Evolutionary conservation across 2,797 vertebrate species (phyloP), one percentile per base, ranked within the genome.

Genomic region (Phoeniculus purpureus): DNA sequence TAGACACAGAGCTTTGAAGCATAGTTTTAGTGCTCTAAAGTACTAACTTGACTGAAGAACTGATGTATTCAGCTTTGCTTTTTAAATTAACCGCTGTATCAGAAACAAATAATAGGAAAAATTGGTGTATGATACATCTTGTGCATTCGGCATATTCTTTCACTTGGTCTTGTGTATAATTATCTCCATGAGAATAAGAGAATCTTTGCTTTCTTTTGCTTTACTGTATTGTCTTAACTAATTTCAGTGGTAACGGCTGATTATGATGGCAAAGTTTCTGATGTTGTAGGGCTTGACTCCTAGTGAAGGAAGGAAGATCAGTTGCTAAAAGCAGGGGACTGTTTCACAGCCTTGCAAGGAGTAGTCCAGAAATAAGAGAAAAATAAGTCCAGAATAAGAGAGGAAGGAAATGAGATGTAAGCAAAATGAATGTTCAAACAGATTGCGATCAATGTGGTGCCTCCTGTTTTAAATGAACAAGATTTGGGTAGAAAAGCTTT

Each of bases 391-490:
- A 37, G 43, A 43, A 43, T 43, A 14, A 16, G 71, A 87, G 70
- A 92, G 85, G 87, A 90, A 85, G 86, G 65, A 94, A 90, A 64
- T 70, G 21, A 92, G 45, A 76, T 77, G 54, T 79, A 90, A 94
- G 65, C 78, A 93, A 92, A 85, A 87, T 50, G 20, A 59, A 37
- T 32, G 51, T 90, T 87, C 48, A 89, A 79, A 64, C 21, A 77
- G 32, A 88, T 67, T 51, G 47, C 70, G 47, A 40, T 74, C n/a
- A 25, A 13, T 64, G 37, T 48, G 34, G 12, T 60, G 61, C 40
- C 26, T 78, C 60, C 47, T 71, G 22, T 76, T 68, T 79, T 85
- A 85, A 91, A 83, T 73, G 3, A 43, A 29, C 29, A 70, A 43
- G 10, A 19, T 83, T 15, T 25, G 13, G 11, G 12, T 34, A 25